Base-by-base conservation (phyloP, 2,888 invertebrate species). In the Rhingia campestris region DNA sequence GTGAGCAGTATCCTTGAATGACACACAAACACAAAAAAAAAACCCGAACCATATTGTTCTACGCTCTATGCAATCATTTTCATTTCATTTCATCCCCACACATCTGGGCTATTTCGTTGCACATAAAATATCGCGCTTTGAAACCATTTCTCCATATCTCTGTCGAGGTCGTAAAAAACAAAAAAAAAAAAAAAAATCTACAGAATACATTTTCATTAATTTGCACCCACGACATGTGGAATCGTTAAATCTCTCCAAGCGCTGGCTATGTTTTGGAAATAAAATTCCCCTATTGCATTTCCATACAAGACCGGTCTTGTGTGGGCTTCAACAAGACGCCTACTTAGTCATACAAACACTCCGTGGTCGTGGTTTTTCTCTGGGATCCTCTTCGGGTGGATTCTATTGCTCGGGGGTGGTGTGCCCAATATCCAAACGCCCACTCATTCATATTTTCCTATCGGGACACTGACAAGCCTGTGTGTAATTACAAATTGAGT, bases 141-240 rank as follows among this genome's bases (percentile, higher is more conserved):
- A 22, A 22, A 22, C 22, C 22, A 22, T 22, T 22, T 22, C 22
- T 22, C 22, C 22, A 22, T 22, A 22, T 22, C 22, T 22, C 22
- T 22, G 22, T 22, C 22, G 61, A 35, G 64, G 58, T 75, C 69
- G 66, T 76, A 77, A 82, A 82, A 22, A 22, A 22, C 1, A 22
- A 22, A 22, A 22, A 22, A 22, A 22, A 22, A 22, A 22, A 56
- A 49, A 73, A 32, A 74, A 77, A 73, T 77, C 73, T 73, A 82
- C 69, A 82, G 77, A 82, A 77, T 77, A 22, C 22, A 73, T 77
- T 77, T 73, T 43, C 77, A 69, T 79, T 77, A 67, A 82, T 82
- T 74, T 82, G 67, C 77, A 73, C 82, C 82, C 82, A 82, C 81
- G 22, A 72, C 75, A 64, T 59, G 22, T 22, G 22, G 61, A 72